These are phyloP conservation scores for Hesperophylax magnus DNA, from an alignment of 1,140 invertebrate genomes.

Conservation along the genomic window DNA sequence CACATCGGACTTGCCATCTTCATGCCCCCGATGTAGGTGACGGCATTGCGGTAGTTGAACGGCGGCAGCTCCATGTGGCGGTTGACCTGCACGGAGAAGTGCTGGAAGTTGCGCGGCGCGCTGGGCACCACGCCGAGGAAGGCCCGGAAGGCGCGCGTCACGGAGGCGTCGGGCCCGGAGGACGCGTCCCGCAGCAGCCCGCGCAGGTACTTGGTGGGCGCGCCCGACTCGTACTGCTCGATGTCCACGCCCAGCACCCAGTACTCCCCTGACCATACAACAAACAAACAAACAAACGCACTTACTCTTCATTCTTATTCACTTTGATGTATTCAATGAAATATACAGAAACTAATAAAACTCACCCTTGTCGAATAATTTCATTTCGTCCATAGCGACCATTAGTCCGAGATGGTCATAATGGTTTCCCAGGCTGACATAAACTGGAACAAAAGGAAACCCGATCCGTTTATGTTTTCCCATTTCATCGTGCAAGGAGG, in stretches of 20 bases:
- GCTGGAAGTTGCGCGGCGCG: conserved; percentile 79
- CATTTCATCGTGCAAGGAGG: too few species aligned
- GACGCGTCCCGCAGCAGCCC: conserved; percentile 79
- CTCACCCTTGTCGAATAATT: conserved; percentile 86
- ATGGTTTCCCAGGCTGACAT: conserved; percentile 91
- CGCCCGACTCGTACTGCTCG: conserved; percentile 84
- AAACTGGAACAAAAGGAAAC: conserved; percentile 79
- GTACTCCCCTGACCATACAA: conserved; percentile 80
- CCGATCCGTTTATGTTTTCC: too few species aligned
- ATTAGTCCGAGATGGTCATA: conserved; percentile 89
- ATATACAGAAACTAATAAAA: conserved; percentile 44
- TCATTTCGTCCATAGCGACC: conserved; percentile 84
- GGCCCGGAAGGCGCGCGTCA: conserved; percentile 75
- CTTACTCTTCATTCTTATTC: too few species aligned
- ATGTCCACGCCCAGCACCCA: conserved; percentile 92
- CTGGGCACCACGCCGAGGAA: conserved; percentile 84
- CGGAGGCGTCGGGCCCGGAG: conserved; percentile 65
- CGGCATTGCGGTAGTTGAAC: conserved; percentile 88
- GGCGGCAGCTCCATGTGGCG: conserved; percentile 83
- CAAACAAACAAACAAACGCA: too few species aligned
- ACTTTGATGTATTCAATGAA: too few species aligned
- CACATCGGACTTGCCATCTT: conserved; percentile 79
- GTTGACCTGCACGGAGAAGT: conserved; percentile 84
- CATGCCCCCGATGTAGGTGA: conserved; percentile 77
- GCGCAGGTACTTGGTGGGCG: conserved; percentile 82